A percentile compares a stretch with the other conserved stretches of the same genome.
phyloP scores from a whole-genome alignment of 1,140 invertebrate genomes.

The Psilanteris sp. region DNA sequence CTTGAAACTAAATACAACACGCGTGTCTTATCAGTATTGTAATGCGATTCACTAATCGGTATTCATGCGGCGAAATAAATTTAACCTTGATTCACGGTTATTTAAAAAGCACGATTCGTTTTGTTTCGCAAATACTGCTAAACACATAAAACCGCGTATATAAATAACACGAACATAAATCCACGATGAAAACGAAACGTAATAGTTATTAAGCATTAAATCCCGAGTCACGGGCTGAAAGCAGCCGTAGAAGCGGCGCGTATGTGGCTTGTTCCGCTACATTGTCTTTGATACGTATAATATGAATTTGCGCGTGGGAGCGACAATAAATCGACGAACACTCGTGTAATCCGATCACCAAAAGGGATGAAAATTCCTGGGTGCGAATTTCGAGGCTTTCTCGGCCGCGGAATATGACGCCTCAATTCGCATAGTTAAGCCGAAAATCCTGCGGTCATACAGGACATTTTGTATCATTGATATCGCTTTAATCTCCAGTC shows the following conservation, averaged over 20 bases:
- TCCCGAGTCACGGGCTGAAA: conserved; percentile 53
- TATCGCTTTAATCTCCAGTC: conserved; percentile 55
- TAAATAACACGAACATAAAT: conserved; percentile 40
- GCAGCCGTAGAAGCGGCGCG: conserved; percentile 61
- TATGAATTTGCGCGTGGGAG: conserved; percentile 59
- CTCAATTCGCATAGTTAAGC: conserved; percentile 62
- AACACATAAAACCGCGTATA: conserved; percentile 26
- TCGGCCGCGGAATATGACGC: conserved; percentile 60
- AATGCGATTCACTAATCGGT: no score
- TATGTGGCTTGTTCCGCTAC: conserved; percentile 57
- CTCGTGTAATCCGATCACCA: conserved; percentile 66
- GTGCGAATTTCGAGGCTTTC: conserved; percentile 62
- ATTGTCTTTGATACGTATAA: conserved; percentile 62
- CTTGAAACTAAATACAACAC: no score
- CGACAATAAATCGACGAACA: conserved; percentile 65
- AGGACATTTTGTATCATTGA: conserved; percentile 65
- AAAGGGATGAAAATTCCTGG: conserved; percentile 66
- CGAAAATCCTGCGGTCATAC: conserved; percentile 60
- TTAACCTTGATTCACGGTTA: neutral
- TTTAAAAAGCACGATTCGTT: conserved; percentile 11
- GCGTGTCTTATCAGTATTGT: no score
- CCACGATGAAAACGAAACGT: conserved; percentile 49
- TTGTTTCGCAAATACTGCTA: conserved; percentile 24
- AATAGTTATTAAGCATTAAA: conserved; percentile 62
- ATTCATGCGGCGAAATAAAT: neutral